Evolutionary conservation across 2,113 vertebrate genomes (phyloP), one percentile per base, ranked within the genome.

Genomic region (Leptobrachium ailaonicum): DNA sequence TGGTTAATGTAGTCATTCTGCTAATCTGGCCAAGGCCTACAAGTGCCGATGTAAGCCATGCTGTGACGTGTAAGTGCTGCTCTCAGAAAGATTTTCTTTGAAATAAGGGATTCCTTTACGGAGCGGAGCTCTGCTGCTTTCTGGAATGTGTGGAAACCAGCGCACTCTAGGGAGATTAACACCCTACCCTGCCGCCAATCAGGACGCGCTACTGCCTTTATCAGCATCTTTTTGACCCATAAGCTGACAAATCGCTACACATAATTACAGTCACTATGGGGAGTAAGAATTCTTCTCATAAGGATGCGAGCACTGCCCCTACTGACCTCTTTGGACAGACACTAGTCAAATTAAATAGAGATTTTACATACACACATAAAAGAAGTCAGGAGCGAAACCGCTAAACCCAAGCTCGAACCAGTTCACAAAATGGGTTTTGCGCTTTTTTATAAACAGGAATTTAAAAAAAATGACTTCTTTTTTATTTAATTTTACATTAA

Each of bases 111-210:
- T 80, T 72, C 43, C 68, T 72, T 71, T 56, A 73, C 64, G 54
- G 54, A 58, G 62, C 60, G 43, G 13, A 44, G 50, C 71, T 67
- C 8, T 45, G 68, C 32, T 43, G 68, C 32, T 60, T 74, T 44
- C 32, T 73, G 78, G 71, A 73, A 74, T 80, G 78, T 73, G 77
- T 73, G 53, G 68, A 80, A 80, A 80, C 78, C 77, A 79, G 70
- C 44, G 77, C 62, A 73, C 77, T 66, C 77, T 73, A 70, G 77
- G 77, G 77, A 79, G 77, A 79, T 79, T 79, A 79, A 79, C 77
- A 79, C 77, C 77, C 77, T 79, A 70, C 47, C 13, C 45, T 66
- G 8, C 13, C 66, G 14, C 77, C 78, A 80, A 80, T 73, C 71
- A 42, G 32, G 53, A 60, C 2, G 41, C 40, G 56, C 8, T 47